Evolutionary conservation across 2,113 vertebrate species (phyloP), one percentile per base, ranked within the genome.

Genomic region (Rhinogobius similis): DNA sequence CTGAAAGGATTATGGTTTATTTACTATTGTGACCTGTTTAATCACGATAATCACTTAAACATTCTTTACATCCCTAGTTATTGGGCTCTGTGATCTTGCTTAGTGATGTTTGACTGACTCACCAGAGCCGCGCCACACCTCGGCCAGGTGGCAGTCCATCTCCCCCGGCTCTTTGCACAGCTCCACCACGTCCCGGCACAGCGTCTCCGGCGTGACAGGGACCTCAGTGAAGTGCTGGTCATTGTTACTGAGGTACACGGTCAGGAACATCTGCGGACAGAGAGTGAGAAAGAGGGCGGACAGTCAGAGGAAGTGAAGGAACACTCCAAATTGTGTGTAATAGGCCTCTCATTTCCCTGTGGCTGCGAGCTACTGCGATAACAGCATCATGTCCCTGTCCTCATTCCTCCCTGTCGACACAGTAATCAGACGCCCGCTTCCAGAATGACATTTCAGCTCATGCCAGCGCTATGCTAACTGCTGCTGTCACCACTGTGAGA

Each of bases 221-320:
- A 99, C 98, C 92, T 99, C 98, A 0, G 95, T 98, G 89, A 98
- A 99, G 90, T 99, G 97, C 85, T 98, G 96, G 88, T 99, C 98
- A 0, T 95, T 97, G 91, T 98, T 98, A 88, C 97, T 99, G 91
- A 99, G 97, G 92, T 96, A 98, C 78, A 99, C 97, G 0, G 97
- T 99, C 75, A 99, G 93, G 88, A 99, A 99, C 97, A 99, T 97
- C 98, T 99, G 87, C 75, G 21, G 71, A 32, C 18, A 55, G 23
- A 48, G 20, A n/a, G 18, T 1, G 50, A 53, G 23, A 18, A 13
- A 9, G 29, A 72, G 24, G 63, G 20, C 43, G 7, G 24, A 18
- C 12, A 1, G 6, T 64, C 1, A 5, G 20, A 58, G 68, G n/a
- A 64, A 50, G 41, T n/a, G 53, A 61, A 23, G n/a, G 58, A 73